Evolutionary conservation across 2,888 invertebrate genomes (phyloP).

Genomic region (Lochmaea crataegi): DNA sequence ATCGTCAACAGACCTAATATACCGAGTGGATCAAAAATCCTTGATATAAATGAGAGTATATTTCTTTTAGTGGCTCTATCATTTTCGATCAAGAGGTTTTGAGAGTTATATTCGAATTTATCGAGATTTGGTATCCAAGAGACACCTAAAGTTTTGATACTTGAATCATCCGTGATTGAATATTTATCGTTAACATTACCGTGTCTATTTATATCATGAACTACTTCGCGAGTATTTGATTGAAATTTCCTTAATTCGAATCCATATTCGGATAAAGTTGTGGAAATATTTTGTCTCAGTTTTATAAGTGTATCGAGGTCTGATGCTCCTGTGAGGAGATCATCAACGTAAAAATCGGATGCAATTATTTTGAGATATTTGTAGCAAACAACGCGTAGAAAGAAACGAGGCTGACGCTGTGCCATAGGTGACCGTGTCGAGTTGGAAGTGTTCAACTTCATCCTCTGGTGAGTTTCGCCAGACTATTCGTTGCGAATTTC

Average conservation of each 20-base stretch:
- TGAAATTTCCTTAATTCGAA: background rate
- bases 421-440: background rate
- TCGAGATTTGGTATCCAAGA: slow-evolving; percentile 27
- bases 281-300: slow-evolving; percentile 1
- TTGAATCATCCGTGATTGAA: slow-evolving; percentile 29
- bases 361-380: slow-evolving; percentile 1
- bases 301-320: background rate
- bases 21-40: slow-evolving; percentile 5
- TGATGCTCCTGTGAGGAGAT: too few species aligned
- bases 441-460: background rate
- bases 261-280: background rate
- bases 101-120: slow-evolving; percentile 25
- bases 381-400: background rate
- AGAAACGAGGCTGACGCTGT: background rate
- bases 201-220: background rate
- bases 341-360: too few species aligned
- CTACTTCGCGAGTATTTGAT: background rate
- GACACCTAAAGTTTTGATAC: slow-evolving; percentile 21
- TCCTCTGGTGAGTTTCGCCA: background rate
- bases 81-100: background rate
- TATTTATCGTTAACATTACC: slow-evolving; percentile 3
- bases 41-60: background rate
- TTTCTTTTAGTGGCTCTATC: background rate
- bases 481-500: background rate
- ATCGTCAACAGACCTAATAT: slow-evolving; percentile 1